Evolutionary conservation across 2,888 invertebrate genomes (phyloP).

Genomic region (Noctua comes): DNA sequence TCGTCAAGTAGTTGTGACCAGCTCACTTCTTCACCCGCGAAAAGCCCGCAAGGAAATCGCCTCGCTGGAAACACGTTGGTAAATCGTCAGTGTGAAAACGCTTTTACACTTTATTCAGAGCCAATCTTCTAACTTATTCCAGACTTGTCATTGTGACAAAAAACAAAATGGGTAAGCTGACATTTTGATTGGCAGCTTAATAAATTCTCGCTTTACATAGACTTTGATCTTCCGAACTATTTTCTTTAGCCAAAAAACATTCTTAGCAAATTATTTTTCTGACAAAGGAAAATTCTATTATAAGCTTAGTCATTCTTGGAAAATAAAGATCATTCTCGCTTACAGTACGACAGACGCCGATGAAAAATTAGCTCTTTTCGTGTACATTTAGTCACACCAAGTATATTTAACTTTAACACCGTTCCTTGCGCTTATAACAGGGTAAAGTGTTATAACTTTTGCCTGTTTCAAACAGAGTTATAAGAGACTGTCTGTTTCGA

Average conservation of each 20-base stretch:
- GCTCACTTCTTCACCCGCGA: not conserved
- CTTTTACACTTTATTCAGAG: not conserved
- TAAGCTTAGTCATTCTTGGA: not conserved
- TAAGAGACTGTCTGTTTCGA: not conserved
- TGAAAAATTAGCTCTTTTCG: slow-evolving; percentile 39
- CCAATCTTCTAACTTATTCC: not conserved
- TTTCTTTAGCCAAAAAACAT: not conserved
- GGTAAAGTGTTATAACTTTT: slow-evolving; percentile 16
- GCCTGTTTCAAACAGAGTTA: slow-evolving; percentile 1
- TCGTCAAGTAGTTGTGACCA: not conserved
- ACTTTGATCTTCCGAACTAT: not conserved
- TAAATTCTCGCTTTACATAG: not conserved
- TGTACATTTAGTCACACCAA: slow-evolving; percentile 33
- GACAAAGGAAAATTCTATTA: not conserved
- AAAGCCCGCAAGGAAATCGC: not conserved
- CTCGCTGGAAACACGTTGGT: not conserved
- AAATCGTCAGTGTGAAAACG: not conserved
- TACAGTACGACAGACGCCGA: slow-evolving; percentile 6
- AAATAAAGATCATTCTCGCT: slow-evolving; percentile 31
- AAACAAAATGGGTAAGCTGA: not conserved
- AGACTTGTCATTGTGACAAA: not conserved
- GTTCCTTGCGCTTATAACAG: slow-evolving; percentile 10
- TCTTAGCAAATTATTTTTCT: not conserved
- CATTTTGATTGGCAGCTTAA: not conserved
- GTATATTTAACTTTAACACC: slow-evolving; percentile 38